Evolutionary conservation across 2,797 vertebrate genomes (phyloP).

Genomic region (Crax fasciolata): DNA sequence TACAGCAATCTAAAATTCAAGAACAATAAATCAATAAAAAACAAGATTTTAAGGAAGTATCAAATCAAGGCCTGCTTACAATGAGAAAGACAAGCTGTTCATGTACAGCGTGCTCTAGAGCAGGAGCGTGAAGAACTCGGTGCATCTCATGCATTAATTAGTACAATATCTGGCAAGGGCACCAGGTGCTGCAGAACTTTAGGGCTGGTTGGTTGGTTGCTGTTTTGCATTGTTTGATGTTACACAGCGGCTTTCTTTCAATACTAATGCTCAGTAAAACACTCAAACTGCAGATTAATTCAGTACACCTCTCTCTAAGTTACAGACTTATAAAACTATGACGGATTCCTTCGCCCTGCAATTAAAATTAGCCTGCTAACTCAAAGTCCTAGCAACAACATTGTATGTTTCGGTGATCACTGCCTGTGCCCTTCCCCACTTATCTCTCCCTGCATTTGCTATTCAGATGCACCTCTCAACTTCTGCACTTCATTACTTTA

Average conservation of each 20-base stretch:
- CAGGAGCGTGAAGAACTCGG: not conserved
- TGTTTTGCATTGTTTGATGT: not conserved
- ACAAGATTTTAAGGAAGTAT: not conserved
- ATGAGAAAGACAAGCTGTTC: not conserved
- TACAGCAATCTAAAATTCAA: conserved; percentile 90
- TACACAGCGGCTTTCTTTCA: not conserved
- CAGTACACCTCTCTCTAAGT: not conserved
- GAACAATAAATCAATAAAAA: not conserved
- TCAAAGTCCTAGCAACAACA: not conserved
- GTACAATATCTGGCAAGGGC: not conserved
- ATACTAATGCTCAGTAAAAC: not conserved
- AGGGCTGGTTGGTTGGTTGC: not conserved
- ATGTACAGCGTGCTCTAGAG: not conserved
- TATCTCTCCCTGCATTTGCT: not conserved
- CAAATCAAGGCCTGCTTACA: not conserved
- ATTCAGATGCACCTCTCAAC: conserved; percentile 11
- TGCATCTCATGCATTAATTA: not conserved
- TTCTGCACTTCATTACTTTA: not conserved
- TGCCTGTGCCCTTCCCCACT: not conserved
- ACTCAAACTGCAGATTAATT: not conserved
- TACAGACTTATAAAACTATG: not conserved
- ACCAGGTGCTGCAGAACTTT: not conserved
- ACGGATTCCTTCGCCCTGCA: not conserved
- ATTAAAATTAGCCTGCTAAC: not conserved
- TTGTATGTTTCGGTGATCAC: not conserved